These are phyloP conservation scores for Strigamia crassipes DNA, from an alignment of 2,888 invertebrate species.

Conservation along the genomic window DNA sequence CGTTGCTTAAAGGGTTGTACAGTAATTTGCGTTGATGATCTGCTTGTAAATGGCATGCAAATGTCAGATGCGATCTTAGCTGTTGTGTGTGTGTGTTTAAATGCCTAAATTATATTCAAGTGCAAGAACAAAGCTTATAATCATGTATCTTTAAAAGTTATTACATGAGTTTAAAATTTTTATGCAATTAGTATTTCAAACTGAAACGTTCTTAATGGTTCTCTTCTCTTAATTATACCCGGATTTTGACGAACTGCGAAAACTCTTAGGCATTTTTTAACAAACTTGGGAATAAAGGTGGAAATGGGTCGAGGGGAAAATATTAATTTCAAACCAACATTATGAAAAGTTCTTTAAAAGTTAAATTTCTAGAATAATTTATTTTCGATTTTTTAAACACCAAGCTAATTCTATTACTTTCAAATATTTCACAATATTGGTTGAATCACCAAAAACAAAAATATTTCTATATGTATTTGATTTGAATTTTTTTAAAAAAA, in stretches of 20 bases:
- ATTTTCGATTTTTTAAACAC: not conserved
- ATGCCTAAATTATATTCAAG: conserved; percentile 38
- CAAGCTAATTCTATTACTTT: not conserved
- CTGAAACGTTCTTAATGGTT: not conserved
- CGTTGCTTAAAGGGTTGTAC: conserved; percentile 1
- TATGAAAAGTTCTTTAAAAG: not conserved
- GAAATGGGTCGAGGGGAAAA: not conserved
- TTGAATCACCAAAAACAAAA: not conserved
- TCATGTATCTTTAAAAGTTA: conserved; percentile 27
- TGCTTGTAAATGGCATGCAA: conserved; percentile 30
- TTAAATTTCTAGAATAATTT: no score
- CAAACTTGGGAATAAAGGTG: not conserved
- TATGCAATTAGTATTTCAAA: conserved; percentile 22
- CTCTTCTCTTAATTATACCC: conserved; percentile 4
- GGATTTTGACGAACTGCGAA: conserved; percentile 34
- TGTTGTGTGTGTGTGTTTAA: conserved; percentile 9
- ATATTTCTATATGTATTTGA: not conserved
- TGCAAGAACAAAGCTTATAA: conserved; percentile 39
- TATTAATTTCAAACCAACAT: not conserved
- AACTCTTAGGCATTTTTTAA: not conserved
- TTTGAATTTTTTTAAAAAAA: not conserved
- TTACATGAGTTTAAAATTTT: conserved; percentile 29
- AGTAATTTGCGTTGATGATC: not conserved
- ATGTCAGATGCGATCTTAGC: conserved; percentile 38
- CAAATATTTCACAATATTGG: not conserved